These are phyloP conservation scores for Epinephelus fuscoguttatus DNA, from an alignment of 2,113 vertebrate genomes.

Conservation along the genomic window DNA sequence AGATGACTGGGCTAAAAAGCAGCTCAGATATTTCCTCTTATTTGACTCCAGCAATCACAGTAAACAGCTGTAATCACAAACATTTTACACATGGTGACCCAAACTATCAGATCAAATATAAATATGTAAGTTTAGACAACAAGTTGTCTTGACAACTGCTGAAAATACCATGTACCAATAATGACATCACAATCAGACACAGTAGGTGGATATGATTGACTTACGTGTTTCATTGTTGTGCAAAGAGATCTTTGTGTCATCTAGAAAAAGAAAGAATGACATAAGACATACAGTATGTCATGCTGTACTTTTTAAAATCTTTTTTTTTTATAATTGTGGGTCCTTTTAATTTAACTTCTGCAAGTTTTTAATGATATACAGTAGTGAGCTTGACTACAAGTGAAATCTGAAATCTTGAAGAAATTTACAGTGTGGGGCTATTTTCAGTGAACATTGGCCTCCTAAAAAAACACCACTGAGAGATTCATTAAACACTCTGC, in stretches of 20 bases:
- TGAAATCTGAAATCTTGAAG: too few relatives aligned
- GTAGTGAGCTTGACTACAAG: too few relatives aligned
- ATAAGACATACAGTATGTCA: too few relatives aligned
- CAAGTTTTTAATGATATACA: too few relatives aligned
- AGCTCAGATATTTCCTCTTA: background rate
- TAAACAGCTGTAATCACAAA: too few relatives aligned
- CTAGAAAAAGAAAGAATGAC: constrained; percentile 67
- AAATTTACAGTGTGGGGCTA: too few relatives aligned
- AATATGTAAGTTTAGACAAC: background rate
- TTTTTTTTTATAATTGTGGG: too few relatives aligned
- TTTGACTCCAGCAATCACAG: background rate
- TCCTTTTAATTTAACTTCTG: too few relatives aligned
- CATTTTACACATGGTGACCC: background rate
- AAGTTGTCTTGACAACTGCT: background rate
- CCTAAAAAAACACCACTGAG: too few relatives aligned
- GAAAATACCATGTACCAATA: background rate
- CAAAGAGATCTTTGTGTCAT: constrained; percentile 90
- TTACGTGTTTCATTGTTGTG: constrained; percentile 91
- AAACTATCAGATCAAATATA: background rate
- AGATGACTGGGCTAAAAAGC: background rate
- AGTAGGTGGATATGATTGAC: constrained; percentile 37
- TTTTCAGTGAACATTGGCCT: too few relatives aligned
- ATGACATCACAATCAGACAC: background rate
- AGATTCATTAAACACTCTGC: too few relatives aligned
- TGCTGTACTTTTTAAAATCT: too few relatives aligned